Conservation (phyloP, 53 echinoderm and acorn worm species). For the Mesocentrotus franciscanus region DNA sequence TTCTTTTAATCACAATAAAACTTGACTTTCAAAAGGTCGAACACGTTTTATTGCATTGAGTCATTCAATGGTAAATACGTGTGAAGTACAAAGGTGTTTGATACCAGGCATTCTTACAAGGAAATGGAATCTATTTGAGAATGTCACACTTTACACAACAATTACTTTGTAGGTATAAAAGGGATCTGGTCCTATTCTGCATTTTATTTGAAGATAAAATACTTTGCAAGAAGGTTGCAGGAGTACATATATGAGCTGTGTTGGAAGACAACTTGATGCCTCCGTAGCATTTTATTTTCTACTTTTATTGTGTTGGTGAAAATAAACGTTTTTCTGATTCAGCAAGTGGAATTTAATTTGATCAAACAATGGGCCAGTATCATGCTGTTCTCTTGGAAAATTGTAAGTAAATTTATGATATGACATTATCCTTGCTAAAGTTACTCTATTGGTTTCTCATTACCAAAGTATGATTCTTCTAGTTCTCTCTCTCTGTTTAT, state of each 20-base stretch:
- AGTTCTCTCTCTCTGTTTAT: no score
- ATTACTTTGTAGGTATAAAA: background rate
- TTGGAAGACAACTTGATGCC: background rate
- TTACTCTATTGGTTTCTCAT: background rate
- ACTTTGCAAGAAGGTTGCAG: background rate
- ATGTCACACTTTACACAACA: background rate
- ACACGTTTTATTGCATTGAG: background rate
- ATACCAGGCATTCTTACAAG: background rate
- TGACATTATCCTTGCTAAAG: background rate
- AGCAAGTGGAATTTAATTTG: background rate
- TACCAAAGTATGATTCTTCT: background rate
- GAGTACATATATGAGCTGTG: background rate
- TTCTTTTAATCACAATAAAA: background rate
- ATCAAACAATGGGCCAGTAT: constrained; percentile 12
- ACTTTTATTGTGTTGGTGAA: background rate
- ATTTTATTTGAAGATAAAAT: background rate
- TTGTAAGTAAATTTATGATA: constrained; percentile 13
- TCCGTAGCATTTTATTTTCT: background rate
- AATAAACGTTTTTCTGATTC: background rate
- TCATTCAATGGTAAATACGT: constrained; percentile 2
- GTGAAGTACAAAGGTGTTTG: background rate
- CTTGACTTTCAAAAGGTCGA: background rate
- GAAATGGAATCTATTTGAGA: background rate
- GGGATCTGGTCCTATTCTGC: background rate
- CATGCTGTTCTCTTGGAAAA: constrained; percentile 19